Evolutionary conservation across 2,888 invertebrate species (phyloP).

Genomic region (Anodontia alba): DNA sequence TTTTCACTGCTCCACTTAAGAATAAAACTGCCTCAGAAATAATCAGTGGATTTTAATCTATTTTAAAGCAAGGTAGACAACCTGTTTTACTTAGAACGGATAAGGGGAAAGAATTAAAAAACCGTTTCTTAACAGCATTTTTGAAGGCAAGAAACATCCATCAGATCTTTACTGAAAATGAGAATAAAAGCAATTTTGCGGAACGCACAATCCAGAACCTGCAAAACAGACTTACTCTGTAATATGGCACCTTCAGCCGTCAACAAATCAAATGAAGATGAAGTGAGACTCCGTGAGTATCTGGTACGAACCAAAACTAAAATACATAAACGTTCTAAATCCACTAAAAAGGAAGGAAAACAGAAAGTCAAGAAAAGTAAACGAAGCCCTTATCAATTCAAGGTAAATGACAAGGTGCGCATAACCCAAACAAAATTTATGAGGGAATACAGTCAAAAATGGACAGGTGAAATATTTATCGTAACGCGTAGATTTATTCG

Average conservation of each 20-base stretch:
- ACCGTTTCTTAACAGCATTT: not conserved
- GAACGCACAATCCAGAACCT: not conserved
- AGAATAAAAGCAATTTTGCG: not conserved
- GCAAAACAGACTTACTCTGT: not conserved
- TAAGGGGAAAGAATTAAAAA: not conserved
- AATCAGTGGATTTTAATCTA: not conserved
- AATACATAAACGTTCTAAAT: not conserved
- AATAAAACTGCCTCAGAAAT: slow-evolving; percentile 19
- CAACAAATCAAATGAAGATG: not conserved
- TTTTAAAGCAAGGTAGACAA: not conserved
- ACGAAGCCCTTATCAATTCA: not conserved
- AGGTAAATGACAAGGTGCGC: not conserved
- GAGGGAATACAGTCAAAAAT: slow-evolving; percentile 32
- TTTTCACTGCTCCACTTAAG: slow-evolving; percentile 28
- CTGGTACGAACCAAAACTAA: not conserved
- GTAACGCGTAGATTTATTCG: not conserved
- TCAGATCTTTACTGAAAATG: not conserved
- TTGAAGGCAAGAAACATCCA: not conserved
- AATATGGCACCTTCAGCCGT: not conserved
- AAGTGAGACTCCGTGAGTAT: not conserved
- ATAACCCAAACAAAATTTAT: slow-evolving; percentile 9
- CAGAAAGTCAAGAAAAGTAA: not conserved
- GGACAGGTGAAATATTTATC: not conserved
- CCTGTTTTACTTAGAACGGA: not conserved
- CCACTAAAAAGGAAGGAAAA: not conserved